Conservation (phyloP, 2,888 invertebrate species). For the Callyntrura guangdongensis region DNA sequence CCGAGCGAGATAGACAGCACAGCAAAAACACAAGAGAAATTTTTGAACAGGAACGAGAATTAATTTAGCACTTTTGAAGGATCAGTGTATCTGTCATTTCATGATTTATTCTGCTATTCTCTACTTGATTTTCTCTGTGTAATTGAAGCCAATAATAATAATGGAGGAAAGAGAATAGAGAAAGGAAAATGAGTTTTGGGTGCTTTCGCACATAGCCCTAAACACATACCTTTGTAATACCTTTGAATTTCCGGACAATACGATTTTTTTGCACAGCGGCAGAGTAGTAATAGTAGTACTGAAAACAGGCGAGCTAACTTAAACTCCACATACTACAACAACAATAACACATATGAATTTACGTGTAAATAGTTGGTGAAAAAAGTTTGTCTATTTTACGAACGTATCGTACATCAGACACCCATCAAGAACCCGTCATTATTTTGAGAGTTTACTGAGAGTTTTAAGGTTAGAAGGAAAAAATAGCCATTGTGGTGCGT, state of each 20-base stretch:
- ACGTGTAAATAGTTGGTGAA: slow-evolving; percentile 39
- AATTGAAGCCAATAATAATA: slow-evolving; percentile 60
- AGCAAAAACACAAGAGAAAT: not conserved
- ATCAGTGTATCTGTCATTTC: slow-evolving; percentile 75
- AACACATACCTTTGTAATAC: slow-evolving; percentile 22
- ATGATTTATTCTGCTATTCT: slow-evolving; percentile 43
- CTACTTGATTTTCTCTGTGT: slow-evolving; percentile 3
- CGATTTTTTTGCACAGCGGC: slow-evolving; percentile 58
- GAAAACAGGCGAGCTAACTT: not conserved
- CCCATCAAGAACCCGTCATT: slow-evolving; percentile 62
- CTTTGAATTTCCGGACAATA: slow-evolving; percentile 49
- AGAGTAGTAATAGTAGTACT: not conserved
- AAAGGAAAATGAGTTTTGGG: slow-evolving; percentile 22
- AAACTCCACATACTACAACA: slow-evolving; percentile 26
- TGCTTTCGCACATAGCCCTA: slow-evolving; percentile 18
- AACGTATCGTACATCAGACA: slow-evolving; percentile 22
- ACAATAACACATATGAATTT: slow-evolving; percentile 20
- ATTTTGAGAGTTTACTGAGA: slow-evolving; percentile 62
- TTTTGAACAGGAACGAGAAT: slow-evolving; percentile 55
- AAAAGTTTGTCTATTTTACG: slow-evolving; percentile 30
- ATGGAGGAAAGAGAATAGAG: slow-evolving; percentile 29
- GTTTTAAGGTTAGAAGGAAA: slow-evolving; percentile 20
- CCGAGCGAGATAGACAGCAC: not conserved
- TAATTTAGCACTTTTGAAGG: slow-evolving; percentile 75
- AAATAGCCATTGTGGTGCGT: slow-evolving; percentile 45